phyloP scores from a whole-genome alignment of 2,113 vertebrate genomes.

The Pygoscelis antarcticus region DNA sequence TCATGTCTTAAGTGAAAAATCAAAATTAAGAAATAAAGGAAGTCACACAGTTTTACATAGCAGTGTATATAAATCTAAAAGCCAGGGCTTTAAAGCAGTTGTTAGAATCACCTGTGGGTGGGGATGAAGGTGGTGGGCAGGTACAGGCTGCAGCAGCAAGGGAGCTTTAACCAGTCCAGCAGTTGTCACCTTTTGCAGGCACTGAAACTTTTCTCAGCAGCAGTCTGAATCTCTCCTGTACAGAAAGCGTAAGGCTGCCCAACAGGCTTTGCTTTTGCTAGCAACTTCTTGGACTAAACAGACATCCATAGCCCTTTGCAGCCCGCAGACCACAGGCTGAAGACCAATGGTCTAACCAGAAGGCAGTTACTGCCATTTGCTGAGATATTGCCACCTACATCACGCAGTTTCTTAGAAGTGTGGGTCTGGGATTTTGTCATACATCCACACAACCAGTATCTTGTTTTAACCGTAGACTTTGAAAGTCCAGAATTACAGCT shows the following conservation, averaged over 20 bases:
- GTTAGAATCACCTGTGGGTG: neutral
- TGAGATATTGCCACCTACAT: neutral
- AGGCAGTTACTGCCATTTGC: neutral
- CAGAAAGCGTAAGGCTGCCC: neutral
- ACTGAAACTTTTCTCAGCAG: too few species aligned
- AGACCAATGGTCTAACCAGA: neutral
- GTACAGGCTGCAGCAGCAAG: neutral
- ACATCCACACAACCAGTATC: neutral
- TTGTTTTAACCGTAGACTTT: neutral
- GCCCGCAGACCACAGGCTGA: neutral
- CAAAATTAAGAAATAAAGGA: neutral
- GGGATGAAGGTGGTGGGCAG: neutral
- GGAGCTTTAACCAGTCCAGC: neutral
- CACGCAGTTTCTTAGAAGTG: neutral
- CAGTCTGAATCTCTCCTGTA: neutral
- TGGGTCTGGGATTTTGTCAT: neutral
- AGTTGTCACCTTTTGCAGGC: neutral
- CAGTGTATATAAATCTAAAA: neutral
- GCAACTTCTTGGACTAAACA: neutral
- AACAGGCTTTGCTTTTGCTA: neutral
- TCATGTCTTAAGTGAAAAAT: neutral
- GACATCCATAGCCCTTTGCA: neutral
- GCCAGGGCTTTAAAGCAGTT: neutral
- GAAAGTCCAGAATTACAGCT: neutral
- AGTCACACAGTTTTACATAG: neutral